Evolutionary conservation across 2,797 vertebrate genomes (phyloP).

Genomic region (Leucoraja ocellata): DNA sequence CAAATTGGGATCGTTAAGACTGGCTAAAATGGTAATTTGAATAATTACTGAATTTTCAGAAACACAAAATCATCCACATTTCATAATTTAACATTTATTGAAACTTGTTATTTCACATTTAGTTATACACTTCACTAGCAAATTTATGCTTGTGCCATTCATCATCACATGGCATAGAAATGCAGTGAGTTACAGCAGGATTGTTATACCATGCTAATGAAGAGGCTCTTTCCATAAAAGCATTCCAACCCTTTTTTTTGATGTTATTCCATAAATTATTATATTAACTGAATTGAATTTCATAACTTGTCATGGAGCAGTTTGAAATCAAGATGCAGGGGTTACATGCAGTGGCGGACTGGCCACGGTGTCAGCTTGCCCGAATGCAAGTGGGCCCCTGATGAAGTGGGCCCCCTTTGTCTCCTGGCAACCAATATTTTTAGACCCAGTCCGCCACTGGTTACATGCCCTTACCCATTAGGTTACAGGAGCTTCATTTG

Average conservation of each 20-base stretch:
- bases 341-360: background rate
- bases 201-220: background rate
- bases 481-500: background rate
- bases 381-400: no score
- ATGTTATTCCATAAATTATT: background rate
- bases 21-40: constrained; percentile 49
- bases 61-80: background rate
- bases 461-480: background rate
- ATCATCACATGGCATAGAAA: background rate
- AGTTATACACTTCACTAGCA: background rate
- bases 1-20: constrained; percentile 71
- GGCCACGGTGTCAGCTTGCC: no score
- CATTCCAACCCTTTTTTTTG: background rate
- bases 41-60: background rate
- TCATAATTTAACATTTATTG: background rate
- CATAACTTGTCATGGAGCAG: background rate
- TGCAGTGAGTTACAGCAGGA: no score
- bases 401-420: no score
- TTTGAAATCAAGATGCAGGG: background rate
- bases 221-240: background rate
- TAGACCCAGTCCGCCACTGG: no score
- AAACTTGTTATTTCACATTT: background rate
- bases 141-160: background rate
- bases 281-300: constrained; percentile 3
- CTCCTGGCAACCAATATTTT: no score